Evolutionary conservation across 53 echinoderm and acorn worm species (phyloP), one percentile per base, ranked within the genome.

Genomic region (Zoroaster sp.): DNA sequence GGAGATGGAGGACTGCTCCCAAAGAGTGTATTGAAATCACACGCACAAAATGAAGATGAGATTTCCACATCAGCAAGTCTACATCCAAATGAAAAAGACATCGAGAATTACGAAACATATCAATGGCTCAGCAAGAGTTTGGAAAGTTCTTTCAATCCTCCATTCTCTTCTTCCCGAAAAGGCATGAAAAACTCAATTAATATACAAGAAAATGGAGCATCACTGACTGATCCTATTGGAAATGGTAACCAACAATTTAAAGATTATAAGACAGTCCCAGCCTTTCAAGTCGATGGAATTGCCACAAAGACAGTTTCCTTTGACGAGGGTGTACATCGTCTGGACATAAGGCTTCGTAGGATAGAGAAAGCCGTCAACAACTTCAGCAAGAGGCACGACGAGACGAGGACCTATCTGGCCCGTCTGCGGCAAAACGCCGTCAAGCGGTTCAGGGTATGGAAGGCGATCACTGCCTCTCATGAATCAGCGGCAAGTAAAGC

Each of bases 401-500:
- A 71, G 23, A 89, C 59, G 23, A 39, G 15, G 74, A 39, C 0
- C 44, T 4, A 52, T 32, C 40, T 73, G 4, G n/a, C 72, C 32
- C 40, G 35, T 5, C 20, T 35, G 21, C 90, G 77, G 2, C 81
- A 82, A 39, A 41, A 82, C 40, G 90, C 82, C 41, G 35, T 72
- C 34, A 81, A 74, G 65, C 73, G 82, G 59, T 89, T 81, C 63
- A 53, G 90, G 21, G 44, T 89, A 2, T 89, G 90, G 90, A 89
- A 77, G 44, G 90, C 81, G 14, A n/a, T 89, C 31, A 65, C 39
- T 17, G 31, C 66, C 14, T 81, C 81, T 53, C 81, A 23, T 14
- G 45, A 44, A 35, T 21, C 51, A 11, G 63, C 73, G n/a, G 47
- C 21, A 32, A 32, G 21, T 20, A 32, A 32, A 21, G 39, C 35